phyloP scores from a whole-genome alignment of 2,797 vertebrate species.

The Melanogrammus aeglefinus region DNA sequence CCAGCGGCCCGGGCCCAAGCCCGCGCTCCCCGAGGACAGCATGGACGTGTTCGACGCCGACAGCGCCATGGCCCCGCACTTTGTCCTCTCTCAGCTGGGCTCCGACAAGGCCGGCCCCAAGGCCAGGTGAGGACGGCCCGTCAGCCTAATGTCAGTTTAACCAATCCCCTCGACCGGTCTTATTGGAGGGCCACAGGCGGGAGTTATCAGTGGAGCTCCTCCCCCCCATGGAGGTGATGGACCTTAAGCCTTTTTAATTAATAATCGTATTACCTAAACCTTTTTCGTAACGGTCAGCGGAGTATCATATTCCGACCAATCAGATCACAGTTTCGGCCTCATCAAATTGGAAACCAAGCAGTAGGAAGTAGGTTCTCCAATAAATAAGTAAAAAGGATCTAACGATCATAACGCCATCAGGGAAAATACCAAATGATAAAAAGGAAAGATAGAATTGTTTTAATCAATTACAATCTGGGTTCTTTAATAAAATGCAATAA shows the following conservation, averaged over 20 bases:
- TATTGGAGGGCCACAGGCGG: background rate
- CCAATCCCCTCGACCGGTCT: background rate
- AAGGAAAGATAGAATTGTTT: background rate
- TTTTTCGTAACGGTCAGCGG: background rate
- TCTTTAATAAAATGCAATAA: background rate
- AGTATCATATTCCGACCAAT: background rate
- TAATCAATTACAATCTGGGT: no score
- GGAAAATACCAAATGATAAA: background rate
- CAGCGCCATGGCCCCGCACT: slow-evolving; percentile 98
- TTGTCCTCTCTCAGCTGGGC: slow-evolving; percentile 96
- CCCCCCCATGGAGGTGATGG: background rate
- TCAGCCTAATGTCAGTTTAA: slow-evolving; percentile 1
- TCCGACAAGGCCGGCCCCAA: slow-evolving; percentile 92
- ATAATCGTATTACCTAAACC: background rate
- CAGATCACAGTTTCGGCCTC: background rate
- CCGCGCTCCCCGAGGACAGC: slow-evolving; percentile 87
- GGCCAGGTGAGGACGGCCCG: slow-evolving; percentile 68
- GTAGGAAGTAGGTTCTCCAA: background rate
- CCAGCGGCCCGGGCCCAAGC: slow-evolving; percentile 93
- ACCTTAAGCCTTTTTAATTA: background rate
- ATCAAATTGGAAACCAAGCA: background rate
- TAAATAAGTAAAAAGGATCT: background rate
- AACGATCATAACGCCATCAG: background rate
- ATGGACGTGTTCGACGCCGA: slow-evolving; percentile 99
- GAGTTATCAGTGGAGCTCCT: background rate